Conservation (phyloP, 2,797 vertebrate species). For the Tarsius wallacei region DNA sequence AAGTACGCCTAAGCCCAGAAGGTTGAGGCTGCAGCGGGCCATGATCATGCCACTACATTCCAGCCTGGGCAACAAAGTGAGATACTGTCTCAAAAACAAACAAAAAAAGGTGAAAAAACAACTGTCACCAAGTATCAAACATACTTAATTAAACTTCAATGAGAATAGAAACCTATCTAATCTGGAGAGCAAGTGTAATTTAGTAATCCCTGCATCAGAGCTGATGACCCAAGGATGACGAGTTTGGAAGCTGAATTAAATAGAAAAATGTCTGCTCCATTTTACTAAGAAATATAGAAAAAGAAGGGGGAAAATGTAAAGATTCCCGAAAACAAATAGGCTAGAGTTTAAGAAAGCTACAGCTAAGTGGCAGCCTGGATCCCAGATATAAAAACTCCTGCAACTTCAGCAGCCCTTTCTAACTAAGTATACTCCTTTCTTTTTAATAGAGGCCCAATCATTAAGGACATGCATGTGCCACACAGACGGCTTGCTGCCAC, state of each 20-base stretch:
- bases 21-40: too few species aligned
- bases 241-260: neutral
- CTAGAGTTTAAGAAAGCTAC: neutral
- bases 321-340: neutral
- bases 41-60: too few species aligned
- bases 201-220: neutral
- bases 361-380: neutral
- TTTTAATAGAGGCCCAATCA: rapidly evolving
- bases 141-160: neutral
- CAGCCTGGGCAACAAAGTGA: too few species aligned
- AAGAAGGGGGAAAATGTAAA: neutral
- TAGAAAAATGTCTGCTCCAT: neutral
- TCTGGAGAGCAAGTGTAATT: neutral
- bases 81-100: too few species aligned
- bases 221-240: neutral
- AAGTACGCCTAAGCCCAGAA: too few species aligned
- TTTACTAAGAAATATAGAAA: neutral
- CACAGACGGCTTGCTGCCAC: neutral
- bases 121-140: neutral
- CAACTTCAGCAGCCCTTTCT: neutral
- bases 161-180: neutral
- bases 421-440: neutral
- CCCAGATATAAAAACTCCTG: neutral
- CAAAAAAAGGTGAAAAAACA: neutral
- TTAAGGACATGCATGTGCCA: rapidly evolving